phyloP scores from a whole-genome alignment of 2,888 invertebrate species.

The Himalopsyche tibetana region DNA sequence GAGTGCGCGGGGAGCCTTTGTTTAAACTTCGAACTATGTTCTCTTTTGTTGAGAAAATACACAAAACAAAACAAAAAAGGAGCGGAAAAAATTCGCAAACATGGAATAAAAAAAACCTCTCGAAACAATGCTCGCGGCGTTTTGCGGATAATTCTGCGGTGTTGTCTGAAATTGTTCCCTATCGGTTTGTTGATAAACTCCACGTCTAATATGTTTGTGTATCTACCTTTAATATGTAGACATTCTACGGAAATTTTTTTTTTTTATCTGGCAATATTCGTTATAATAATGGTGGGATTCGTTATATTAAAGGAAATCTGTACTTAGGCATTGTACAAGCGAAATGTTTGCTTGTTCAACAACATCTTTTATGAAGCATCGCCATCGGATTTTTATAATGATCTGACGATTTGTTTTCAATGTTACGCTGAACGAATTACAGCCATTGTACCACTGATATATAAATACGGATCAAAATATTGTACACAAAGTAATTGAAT shows the following conservation, averaged over 20 bases:
- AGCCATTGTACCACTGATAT: too few relatives aligned
- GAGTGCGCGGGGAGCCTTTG: conserved; percentile 37
- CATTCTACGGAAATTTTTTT: not conserved
- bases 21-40: conserved; percentile 55
- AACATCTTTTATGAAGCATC: too few relatives aligned
- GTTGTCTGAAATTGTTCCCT: conserved; percentile 31
- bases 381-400: too few relatives aligned
- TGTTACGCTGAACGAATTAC: too few relatives aligned
- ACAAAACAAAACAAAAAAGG: not conserved
- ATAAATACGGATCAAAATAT: too few relatives aligned
- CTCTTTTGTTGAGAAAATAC: conserved; percentile 27
- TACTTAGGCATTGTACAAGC: too few relatives aligned
- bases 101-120: conserved; percentile 22
- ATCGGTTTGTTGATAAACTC: conserved; percentile 31
- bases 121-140: conserved; percentile 43
- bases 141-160: conserved; percentile 14
- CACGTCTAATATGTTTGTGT: conserved; percentile 5
- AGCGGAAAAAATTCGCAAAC: conserved; percentile 14
- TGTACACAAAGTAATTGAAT: too few relatives aligned
- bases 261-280: conserved; percentile 14
- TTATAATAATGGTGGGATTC: too few relatives aligned
- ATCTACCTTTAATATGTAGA: not conserved
- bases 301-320: too few relatives aligned
- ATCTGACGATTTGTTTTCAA: too few relatives aligned
- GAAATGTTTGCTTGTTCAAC: too few relatives aligned